Conservation (phyloP, 2,113 vertebrate species). For the Mastomys coucha region DNA sequence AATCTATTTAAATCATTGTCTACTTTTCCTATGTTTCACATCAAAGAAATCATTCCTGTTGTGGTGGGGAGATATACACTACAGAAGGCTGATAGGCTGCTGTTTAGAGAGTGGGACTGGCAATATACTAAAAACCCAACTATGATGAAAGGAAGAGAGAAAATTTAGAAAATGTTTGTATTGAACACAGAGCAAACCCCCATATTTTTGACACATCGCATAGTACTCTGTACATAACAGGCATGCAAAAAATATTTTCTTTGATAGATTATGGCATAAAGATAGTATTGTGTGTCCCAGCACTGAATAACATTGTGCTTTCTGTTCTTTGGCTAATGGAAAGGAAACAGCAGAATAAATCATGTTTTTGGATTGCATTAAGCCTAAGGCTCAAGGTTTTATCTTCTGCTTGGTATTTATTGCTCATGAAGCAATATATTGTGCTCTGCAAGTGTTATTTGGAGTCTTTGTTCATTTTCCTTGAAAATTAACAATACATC, state of each 20-base stretch:
- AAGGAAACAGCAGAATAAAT: constrained; percentile 67
- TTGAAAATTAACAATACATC: constrained; percentile 74
- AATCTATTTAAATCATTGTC: constrained; percentile 33
- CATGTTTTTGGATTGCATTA: constrained; percentile 51
- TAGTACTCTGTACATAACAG: background rate
- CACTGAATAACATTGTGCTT: constrained; percentile 47
- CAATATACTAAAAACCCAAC: constrained; percentile 20
- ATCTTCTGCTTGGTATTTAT: constrained; percentile 72
- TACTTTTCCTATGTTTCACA: constrained; percentile 20
- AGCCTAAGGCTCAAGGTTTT: constrained; percentile 69
- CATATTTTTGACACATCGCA: background rate
- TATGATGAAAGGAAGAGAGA: constrained; percentile 46
- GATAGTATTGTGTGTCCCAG: background rate
- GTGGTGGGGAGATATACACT: background rate
- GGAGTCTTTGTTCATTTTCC: constrained; percentile 68
- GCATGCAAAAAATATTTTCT: constrained; percentile 47
- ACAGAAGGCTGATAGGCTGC: background rate
- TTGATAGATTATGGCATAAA: constrained; percentile 34
- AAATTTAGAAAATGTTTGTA: constrained; percentile 49
- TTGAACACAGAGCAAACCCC: constrained; percentile 34
- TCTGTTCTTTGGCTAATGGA: constrained; percentile 62
- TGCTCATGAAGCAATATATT: constrained; percentile 71
- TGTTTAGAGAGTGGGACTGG: background rate
- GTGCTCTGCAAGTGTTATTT: constrained; percentile 58
- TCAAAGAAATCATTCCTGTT: background rate